phyloP scores from a whole-genome alignment of 23 tunicate species.

The Ciona savignyi region DNA sequence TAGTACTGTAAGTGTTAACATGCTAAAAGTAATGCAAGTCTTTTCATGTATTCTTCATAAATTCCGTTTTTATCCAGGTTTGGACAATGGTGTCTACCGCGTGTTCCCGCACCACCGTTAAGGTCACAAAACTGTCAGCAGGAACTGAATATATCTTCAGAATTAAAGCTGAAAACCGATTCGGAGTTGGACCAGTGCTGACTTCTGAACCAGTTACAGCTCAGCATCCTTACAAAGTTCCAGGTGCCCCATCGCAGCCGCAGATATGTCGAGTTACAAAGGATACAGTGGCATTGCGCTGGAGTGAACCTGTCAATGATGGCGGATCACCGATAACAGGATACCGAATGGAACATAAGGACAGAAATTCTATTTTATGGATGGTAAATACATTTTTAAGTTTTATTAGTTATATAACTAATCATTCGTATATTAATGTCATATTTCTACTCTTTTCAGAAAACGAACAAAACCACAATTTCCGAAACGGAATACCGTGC shows the following conservation, averaged over 20 bases:
- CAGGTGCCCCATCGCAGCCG: conserved; percentile 50
- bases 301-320: conserved; percentile 80
- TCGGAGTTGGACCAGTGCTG: conserved; percentile 53
- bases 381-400: too few relatives aligned
- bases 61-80: too few relatives aligned
- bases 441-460: too few relatives aligned
- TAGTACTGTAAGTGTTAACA: conserved; percentile 77
- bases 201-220: conserved; percentile 56
- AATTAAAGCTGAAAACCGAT: conserved; percentile 80
- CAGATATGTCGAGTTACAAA: conserved; percentile 39
- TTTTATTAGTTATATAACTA: too few relatives aligned
- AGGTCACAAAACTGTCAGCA: conserved; percentile 65
- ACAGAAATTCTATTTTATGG: conserved; percentile 75
- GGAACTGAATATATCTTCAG: conserved; percentile 83
- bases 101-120: conserved; percentile 55
- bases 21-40: conserved; percentile 28
- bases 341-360: conserved; percentile 80
- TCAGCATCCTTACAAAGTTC: conserved; percentile 50
- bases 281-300: conserved; percentile 38
- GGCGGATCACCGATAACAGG: conserved; percentile 87
- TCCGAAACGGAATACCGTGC: conserved; percentile 69
- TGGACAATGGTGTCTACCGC: conserved; percentile 43
- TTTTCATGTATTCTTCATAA: too few relatives aligned
- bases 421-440: background rate
- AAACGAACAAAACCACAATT: conserved; percentile 65